Conservation (phyloP, 92 coral and sea anemone species). For the Anthopleura xanthogrammica region DNA sequence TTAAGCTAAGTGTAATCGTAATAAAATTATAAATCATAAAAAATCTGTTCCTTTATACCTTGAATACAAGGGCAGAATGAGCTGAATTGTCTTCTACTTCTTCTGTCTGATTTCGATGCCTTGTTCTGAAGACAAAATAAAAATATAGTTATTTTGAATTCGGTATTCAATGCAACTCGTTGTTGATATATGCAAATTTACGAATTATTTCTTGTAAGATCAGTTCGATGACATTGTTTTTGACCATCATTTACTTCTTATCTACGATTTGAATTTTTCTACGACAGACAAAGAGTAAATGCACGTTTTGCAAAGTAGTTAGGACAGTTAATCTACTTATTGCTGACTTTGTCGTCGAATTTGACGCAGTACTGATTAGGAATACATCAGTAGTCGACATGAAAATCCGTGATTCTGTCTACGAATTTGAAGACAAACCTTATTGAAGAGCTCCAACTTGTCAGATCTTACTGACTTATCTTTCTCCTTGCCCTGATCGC, state of each 20-base stretch:
- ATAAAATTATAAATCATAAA: background rate
- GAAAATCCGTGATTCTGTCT: background rate
- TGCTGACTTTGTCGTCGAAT: background rate
- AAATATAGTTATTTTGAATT: background rate
- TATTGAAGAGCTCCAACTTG: slow-evolving; percentile 31
- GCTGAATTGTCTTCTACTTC: slow-evolving; percentile 56
- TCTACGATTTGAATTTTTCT: background rate
- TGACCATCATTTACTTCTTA: background rate
- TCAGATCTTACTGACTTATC: slow-evolving; percentile 24
- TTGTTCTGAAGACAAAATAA: slow-evolving; percentile 9
- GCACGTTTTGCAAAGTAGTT: background rate
- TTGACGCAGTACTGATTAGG: background rate
- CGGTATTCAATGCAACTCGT: background rate
- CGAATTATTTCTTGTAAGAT: background rate
- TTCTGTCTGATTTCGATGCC: slow-evolving; percentile 25
- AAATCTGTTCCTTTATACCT: slow-evolving; percentile 34
- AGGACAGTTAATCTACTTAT: background rate
- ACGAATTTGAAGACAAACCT: background rate
- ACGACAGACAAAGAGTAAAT: background rate
- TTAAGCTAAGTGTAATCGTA: background rate
- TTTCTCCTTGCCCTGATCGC: slow-evolving; percentile 38
- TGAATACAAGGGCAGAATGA: slow-evolving; percentile 47
- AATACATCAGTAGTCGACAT: background rate
- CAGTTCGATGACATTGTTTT: background rate
- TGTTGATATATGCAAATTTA: slow-evolving; percentile 26